Conservation (phyloP, 2,113 vertebrate genomes). For the Barbus barbus region DNA sequence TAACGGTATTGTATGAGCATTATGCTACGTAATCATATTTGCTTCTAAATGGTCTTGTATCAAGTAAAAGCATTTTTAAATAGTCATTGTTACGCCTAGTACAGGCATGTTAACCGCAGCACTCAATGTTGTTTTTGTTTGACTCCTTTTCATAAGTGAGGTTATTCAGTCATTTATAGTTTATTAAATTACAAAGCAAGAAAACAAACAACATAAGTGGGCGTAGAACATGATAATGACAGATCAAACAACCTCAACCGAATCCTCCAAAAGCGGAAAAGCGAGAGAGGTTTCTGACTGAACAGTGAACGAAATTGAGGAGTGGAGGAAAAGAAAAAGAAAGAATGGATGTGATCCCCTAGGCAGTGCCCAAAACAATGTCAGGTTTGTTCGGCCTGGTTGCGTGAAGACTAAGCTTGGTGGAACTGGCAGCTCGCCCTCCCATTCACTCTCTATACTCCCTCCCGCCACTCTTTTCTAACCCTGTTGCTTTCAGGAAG, state of each 20-base stretch:
- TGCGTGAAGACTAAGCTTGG: conserved; percentile 70
- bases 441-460: conserved; percentile 65
- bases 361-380: conserved; percentile 71
- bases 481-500: conserved; percentile 66
- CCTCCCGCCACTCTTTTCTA: conserved; percentile 42
- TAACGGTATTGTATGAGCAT: background rate
- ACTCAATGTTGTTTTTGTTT: conserved; percentile 1
- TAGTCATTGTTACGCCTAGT: background rate
- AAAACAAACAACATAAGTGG: conserved; percentile 39
- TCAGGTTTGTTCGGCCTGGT: conserved; percentile 71
- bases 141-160: background rate
- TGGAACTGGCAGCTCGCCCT: conserved; percentile 72
- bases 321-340: conserved; percentile 59
- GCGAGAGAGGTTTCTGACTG: conserved; percentile 23
- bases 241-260: conserved; percentile 27
- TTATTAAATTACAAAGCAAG: background rate
- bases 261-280: conserved; percentile 25
- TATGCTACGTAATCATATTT: background rate
- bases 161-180: conserved; percentile 19
- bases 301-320: conserved; percentile 35
- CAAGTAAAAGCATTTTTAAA: background rate
- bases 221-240: conserved; percentile 33
- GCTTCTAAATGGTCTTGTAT: background rate
- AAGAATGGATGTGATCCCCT: conserved; percentile 63
- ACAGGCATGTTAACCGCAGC: background rate